Evolutionary conservation across 2,113 vertebrate genomes (phyloP), one percentile per base, ranked within the genome.

Genomic region (Sphyrna mokarran): DNA sequence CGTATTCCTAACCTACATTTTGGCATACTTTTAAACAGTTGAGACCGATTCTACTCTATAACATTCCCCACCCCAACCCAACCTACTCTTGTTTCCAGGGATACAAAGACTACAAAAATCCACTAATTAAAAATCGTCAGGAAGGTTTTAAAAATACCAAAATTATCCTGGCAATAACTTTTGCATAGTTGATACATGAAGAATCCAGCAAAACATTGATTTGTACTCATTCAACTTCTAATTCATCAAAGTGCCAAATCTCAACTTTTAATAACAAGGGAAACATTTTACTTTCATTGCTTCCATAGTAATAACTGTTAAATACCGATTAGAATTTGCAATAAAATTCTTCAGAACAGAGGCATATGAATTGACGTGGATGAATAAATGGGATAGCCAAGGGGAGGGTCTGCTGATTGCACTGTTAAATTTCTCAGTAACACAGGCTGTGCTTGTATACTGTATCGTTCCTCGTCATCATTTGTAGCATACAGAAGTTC

Each of bases 401-500:
- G 98, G 8, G 99, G 99, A 0, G 99, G 99, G 96, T 99, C 99
- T 0, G 99, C 99, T 0, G 99, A 98, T 96, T 99, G 99, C 94
- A 99, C 98, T 0, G 99, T 99, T 26, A 99, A 97, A 97, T 99
- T 99, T 69, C 99, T 98, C 96, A 99, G 97, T 83, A 99, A 98
- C 0, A 99, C 97, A 0, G 98, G 98, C 96, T 99, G 99, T 8
- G 99, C 99, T 97, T 99, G 99, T 97, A 99, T 99, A 96, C 99
- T 99, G 97, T 99, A 99, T 22, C 99, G 98, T 96, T 99, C 99
- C 95, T 99, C 99, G 0, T 99, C 99, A 0, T 99, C 99, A 0
- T 99, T 99, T 0, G 99, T 99, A 26, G 99, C 99, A 0, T 99
- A 99, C 4, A 99, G 98, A 95, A 99, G 97, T 97, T 99, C 99